Base-by-base conservation (phyloP, 2,797 vertebrate species). In the Rachycentron canadum region DNA sequence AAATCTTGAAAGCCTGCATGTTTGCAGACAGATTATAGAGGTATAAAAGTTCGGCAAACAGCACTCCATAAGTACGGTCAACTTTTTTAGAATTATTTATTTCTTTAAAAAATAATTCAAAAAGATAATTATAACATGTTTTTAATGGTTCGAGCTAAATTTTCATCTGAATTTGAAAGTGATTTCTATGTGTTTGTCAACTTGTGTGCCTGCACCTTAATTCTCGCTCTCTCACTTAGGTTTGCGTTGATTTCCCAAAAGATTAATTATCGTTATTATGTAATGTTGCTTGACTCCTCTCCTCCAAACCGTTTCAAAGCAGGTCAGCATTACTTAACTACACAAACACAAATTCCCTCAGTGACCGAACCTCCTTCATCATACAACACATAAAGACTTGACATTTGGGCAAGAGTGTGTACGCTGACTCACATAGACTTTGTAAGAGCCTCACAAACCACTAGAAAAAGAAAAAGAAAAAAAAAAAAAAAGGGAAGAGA, bases 231-330 rank as follows among this genome's bases (percentile, higher is more conserved):
- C 25, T 50, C 53, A 56, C 25, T 61, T 19, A 16, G 59, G 11
- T 63, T 74, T 55, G 32, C 61, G 69, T 73, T 43, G 32, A 78
- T 79, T 76, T 58, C 60, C 64, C 65, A 23, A 26, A 1, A 80
- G 76, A 73, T 73, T 55, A 78, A 88, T 84, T 79, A 76, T 65
- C 40, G 13, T 76, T 53, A 81, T 83, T 62, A 80, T 21, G 19
- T 17, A 6, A 71, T 32, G 17, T 30, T 25, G 16, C 43, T 26
- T 57, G 45, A 80, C 47, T 50, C 30, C 32, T 17, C 36, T 38
- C 50, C 28, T 28, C 28, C 12, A 63, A 30, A 47, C 36, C 38
- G 40, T 76, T 53, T 25, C 12, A 75, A 70, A 71, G 40, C 58
- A 57, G 69, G 25, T 73, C n/a, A 34, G 41, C 13, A 8, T n/a